Evolutionary conservation across 2,113 vertebrate species (phyloP).

Genomic region (Neomonachus schauinslandi): DNA sequence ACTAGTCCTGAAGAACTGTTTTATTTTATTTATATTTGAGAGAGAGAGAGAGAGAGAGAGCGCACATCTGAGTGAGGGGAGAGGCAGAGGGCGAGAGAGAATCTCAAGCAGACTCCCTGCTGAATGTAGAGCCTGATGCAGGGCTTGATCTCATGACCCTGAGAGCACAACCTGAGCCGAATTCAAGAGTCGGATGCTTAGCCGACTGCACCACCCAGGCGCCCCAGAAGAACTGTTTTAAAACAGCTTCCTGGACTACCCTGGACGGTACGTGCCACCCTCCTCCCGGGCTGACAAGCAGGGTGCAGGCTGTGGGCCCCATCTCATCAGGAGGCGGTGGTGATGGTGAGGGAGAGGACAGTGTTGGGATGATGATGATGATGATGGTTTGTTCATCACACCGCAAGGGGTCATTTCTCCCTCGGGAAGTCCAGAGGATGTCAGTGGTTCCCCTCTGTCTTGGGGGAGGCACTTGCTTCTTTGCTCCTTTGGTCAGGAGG

Average conservation of each 20-base stretch:
- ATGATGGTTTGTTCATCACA: rapidly evolving
- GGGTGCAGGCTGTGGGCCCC: background rate
- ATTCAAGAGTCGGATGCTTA: background rate
- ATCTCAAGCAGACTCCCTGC: background rate
- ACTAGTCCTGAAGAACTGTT: background rate
- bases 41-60: background rate
- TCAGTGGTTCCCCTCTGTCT: rapidly evolving
- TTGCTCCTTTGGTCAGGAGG: background rate
- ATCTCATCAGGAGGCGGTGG: rapidly evolving
- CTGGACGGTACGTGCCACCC: background rate
- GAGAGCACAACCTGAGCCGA: background rate
- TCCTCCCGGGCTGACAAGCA: background rate
- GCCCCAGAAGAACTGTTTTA: background rate
- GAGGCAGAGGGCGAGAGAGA: background rate
- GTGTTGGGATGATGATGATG: background rate
- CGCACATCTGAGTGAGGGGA: background rate
- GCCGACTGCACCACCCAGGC: background rate
- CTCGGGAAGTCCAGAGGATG: background rate
- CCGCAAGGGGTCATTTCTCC: background rate
- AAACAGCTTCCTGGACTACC: background rate
- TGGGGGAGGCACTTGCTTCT: rapidly evolving
- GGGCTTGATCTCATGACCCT: background rate
- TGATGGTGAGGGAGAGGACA: no score
- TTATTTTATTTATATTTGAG: background rate
- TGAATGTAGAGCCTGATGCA: background rate